These are phyloP conservation scores for Pyrgus malvae DNA, from an alignment of 2,888 invertebrate species.

Conservation along the genomic window DNA sequence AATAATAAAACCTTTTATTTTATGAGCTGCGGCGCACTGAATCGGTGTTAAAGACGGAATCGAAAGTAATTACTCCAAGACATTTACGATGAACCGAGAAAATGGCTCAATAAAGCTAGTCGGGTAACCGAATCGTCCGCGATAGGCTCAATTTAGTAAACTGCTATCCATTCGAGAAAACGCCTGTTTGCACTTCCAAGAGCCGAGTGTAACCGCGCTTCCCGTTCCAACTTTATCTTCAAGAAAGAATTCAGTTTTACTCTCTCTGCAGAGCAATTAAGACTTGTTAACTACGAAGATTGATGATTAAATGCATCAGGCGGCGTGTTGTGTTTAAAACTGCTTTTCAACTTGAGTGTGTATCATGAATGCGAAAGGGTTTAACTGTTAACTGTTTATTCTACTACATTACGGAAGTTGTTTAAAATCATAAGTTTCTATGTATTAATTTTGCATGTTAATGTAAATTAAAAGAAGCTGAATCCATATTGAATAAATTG, in stretches of 20 bases:
- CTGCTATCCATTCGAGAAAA: slow-evolving; percentile 28
- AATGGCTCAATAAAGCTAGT: slow-evolving; percentile 76
- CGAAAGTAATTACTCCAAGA: slow-evolving; percentile 74
- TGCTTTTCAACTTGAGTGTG: slow-evolving; percentile 14
- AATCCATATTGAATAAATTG: too few relatives aligned
- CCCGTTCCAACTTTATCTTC: slow-evolving; percentile 24
- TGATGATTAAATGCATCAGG: slow-evolving; percentile 27
- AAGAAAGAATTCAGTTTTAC: slow-evolving; percentile 27
- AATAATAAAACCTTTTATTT: slow-evolving; percentile 35
- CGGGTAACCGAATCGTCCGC: slow-evolving; percentile 66
- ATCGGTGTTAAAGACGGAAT: slow-evolving; percentile 65
- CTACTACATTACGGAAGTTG: neutral
- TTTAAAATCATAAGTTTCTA: neutral
- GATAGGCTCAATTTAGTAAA: slow-evolving; percentile 44
- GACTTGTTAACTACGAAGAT: slow-evolving; percentile 25
- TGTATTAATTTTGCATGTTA: too few relatives aligned
- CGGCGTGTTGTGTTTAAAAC: slow-evolving; percentile 14
- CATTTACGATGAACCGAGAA: slow-evolving; percentile 72
- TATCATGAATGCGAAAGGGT: slow-evolving; percentile 23
- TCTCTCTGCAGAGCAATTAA: slow-evolving; percentile 26
- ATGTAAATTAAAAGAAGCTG: too few relatives aligned
- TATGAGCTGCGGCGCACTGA: slow-evolving; percentile 41
- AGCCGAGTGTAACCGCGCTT: slow-evolving; percentile 20
- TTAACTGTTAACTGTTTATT: slow-evolving; percentile 29
- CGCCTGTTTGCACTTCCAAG: slow-evolving; percentile 28